A percentile compares a stretch with the other conserved stretches of the same genome.
These are phyloP conservation scores for Drosophila pachea DNA, from an alignment of 1,140 invertebrate genomes.

Conservation along the genomic window DNA sequence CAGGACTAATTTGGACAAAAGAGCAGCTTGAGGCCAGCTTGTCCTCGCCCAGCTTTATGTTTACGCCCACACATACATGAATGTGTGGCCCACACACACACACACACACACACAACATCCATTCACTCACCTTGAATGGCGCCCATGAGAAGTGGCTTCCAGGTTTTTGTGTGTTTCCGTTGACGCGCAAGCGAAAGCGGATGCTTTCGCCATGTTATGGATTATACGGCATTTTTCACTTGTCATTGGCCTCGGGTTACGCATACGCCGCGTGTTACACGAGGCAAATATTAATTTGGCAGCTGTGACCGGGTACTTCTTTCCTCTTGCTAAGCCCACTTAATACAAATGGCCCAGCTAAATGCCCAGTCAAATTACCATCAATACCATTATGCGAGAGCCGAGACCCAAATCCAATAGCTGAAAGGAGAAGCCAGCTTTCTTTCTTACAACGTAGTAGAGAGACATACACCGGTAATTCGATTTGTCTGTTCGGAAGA, in stretches of 20 bases:
- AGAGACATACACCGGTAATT: conserved; percentile 9
- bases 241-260: conserved; percentile 41
- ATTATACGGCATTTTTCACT: conserved; percentile 67
- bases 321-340: neutral
- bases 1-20: too few relatives aligned
- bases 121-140: too few relatives aligned
- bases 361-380: conserved; percentile 40
- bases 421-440: conserved; percentile 2
- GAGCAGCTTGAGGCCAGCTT: too few relatives aligned
- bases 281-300: conserved; percentile 71
- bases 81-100: too few relatives aligned
- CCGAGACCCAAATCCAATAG: conserved; percentile 11
- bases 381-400: neutral
- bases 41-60: too few relatives aligned
- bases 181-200: conserved; percentile 19
- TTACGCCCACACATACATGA: too few relatives aligned
- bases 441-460: neutral
- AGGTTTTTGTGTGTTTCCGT: conserved; percentile 15
- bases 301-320: conserved; percentile 29
- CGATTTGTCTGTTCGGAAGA: conserved; percentile 14
- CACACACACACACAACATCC: too few relatives aligned
- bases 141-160: neutral
- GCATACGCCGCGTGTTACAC: conserved; percentile 46
- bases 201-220: conserved; percentile 36
- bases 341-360: conserved; percentile 32